Percentiles rank a stretch among this genome's conserved stretches.
phyloP scores from a whole-genome alignment of 2,797 vertebrate genomes.

The Euthynnus affinis region DNA sequence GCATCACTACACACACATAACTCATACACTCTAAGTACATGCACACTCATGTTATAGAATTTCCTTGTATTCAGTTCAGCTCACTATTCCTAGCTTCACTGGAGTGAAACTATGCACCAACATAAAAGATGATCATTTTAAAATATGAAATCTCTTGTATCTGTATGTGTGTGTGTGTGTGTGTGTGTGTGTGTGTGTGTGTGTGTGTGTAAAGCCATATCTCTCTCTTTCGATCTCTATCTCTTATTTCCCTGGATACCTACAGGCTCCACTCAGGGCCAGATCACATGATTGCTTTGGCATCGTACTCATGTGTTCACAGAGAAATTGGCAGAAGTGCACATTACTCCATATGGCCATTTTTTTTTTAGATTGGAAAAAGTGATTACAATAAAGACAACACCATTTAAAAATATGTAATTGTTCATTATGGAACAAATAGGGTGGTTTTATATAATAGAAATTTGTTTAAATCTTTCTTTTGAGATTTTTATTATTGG shows the following conservation, averaged over 20 bases:
- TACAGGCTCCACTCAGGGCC: constrained; percentile 49
- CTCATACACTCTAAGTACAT: neutral
- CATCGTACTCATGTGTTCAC: constrained; percentile 53
- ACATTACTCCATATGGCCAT: constrained; percentile 75
- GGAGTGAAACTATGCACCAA: neutral
- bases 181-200: constrained; percentile 17
- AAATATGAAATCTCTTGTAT: constrained; percentile 25
- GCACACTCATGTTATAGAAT: neutral
- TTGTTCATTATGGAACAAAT: constrained; percentile 38
- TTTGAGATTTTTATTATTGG: neutral
- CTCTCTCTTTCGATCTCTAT: constrained; percentile 32
- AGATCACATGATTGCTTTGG: constrained; percentile 74
- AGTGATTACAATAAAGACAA: constrained; percentile 53
- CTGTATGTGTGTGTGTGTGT: constrained; percentile 14
- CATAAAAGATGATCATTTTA: constrained; percentile 37
- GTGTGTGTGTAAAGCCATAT: constrained; percentile 30
- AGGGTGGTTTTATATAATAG: neutral
- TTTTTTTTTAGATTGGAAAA: constrained; percentile 68
- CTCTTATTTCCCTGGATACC: constrained; percentile 63
- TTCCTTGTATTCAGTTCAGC: neutral
- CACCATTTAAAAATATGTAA: constrained; percentile 19
- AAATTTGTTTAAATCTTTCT: constrained; percentile 14
- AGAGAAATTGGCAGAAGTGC: constrained; percentile 68
- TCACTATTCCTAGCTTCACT: neutral
- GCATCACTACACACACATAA: constrained; percentile 15